A percentile compares a stretch with the other conserved stretches of the same genome.
These are phyloP conservation scores for Gambusia affinis DNA, from an alignment of 2,113 vertebrate genomes.

Conservation along the genomic window DNA sequence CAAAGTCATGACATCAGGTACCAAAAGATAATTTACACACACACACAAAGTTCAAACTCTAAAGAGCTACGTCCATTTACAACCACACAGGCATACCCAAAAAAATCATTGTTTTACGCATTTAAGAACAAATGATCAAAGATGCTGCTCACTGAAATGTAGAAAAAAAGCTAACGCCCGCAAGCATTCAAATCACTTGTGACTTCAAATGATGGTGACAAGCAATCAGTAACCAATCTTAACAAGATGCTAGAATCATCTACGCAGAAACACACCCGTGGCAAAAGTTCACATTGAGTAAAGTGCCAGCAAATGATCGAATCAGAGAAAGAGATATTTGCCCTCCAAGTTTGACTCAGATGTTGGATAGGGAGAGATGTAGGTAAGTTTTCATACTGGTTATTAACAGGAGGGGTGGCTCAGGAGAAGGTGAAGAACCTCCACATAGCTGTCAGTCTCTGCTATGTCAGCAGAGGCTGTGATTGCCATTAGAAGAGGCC, in stretches of 20 bases:
- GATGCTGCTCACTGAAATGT: conserved; percentile 66
- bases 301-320: conserved; percentile 78
- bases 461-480: conserved; percentile 50
- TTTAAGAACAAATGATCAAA: conserved; percentile 68
- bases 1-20: conserved; percentile 66
- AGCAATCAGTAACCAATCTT: conserved; percentile 51
- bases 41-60: conserved; percentile 38
- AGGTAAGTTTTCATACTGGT: conserved; percentile 42
- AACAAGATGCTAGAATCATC: conserved; percentile 62
- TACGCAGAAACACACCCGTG: conserved; percentile 70
- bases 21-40: conserved; percentile 59
- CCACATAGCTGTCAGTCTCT: conserved; percentile 51
- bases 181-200: conserved; percentile 58
- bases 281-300: conserved; percentile 77
- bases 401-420: conserved; percentile 46
- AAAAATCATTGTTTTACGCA: conserved; percentile 47
- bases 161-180: conserved; percentile 42
- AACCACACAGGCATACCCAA: conserved; percentile 33
- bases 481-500: conserved; percentile 49
- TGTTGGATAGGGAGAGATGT: conserved; percentile 27
- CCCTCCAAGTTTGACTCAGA: conserved; percentile 51
- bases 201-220: conserved; percentile 65
- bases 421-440: conserved; percentile 40
- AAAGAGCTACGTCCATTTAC: conserved; percentile 42
- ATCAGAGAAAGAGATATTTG: conserved; percentile 59